Conservation (phyloP, 2,888 invertebrate species). For the Holacanthella duospinosa region DNA sequence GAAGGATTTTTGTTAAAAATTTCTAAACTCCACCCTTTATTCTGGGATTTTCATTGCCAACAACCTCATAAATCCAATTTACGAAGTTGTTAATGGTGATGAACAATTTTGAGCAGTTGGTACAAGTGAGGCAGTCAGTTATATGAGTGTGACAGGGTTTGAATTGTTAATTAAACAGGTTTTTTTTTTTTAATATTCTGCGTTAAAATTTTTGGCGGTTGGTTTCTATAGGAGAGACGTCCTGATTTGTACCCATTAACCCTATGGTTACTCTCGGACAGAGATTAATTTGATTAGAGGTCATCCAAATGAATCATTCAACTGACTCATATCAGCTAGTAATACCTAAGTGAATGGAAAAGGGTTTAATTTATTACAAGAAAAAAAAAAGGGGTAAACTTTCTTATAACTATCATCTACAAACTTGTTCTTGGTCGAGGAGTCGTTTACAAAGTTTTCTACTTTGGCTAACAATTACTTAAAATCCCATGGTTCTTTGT, state of each 20-base stretch:
- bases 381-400: not conserved
- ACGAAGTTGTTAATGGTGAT: too few relatives aligned
- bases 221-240: not conserved
- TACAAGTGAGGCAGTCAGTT: too few relatives aligned
- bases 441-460: not conserved
- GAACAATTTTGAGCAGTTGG: too few relatives aligned
- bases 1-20: not conserved
- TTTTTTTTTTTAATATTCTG: not conserved
- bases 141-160: too few relatives aligned
- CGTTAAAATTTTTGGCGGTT: not conserved
- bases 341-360: not conserved
- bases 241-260: not conserved
- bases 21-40: not conserved
- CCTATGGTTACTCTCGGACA: not conserved
- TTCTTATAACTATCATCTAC: not conserved
- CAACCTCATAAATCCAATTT: not conserved
- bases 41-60: not conserved
- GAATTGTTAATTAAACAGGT: not conserved
- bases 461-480: not conserved
- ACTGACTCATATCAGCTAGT: not conserved
- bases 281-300: not conserved
- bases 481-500: not conserved
- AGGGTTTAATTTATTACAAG: not conserved
- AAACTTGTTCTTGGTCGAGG: too few relatives aligned
- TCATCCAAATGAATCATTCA: not conserved